Conservation (phyloP, 1,140 invertebrate species). For the Zophobas atratus region DNA sequence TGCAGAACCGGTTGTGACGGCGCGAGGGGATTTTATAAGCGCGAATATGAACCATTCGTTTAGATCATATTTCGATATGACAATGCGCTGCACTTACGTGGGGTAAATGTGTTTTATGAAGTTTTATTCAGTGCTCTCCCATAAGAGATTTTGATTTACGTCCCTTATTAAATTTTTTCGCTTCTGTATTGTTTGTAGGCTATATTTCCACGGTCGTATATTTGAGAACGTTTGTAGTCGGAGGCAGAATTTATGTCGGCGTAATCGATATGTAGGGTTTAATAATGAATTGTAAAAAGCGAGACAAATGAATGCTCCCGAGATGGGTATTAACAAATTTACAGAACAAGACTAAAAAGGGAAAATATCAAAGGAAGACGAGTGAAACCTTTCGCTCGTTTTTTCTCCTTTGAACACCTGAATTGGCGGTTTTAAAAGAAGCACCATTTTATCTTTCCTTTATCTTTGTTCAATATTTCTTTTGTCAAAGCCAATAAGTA, state of each 20-base stretch:
- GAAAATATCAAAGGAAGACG: conserved; percentile 26
- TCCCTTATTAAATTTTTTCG: not conserved
- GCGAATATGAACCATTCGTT: too few relatives aligned
- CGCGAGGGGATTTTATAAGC: too few relatives aligned
- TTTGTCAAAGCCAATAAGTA: conserved; percentile 48
- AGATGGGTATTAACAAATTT: conserved; percentile 35
- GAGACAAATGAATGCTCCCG: conserved; percentile 1
- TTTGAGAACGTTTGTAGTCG: not conserved
- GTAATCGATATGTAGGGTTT: conserved; percentile 1
- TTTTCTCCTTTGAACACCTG: conserved; percentile 38
- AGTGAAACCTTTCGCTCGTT: conserved; percentile 28
- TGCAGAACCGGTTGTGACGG: too few relatives aligned
- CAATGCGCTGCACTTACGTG: not conserved
- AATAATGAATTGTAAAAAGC: conserved; percentile 7
- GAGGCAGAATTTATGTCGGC: not conserved
- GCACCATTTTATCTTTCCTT: conserved; percentile 41
- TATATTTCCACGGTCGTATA: not conserved
- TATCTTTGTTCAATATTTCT: conserved; percentile 49
- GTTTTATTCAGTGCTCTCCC: not conserved
- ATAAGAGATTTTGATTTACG: not conserved
- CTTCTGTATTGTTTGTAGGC: not conserved
- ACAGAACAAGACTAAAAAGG: conserved; percentile 26
- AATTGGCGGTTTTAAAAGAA: conserved; percentile 44
- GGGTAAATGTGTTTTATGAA: not conserved
- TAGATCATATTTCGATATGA: too few relatives aligned